Conservation (phyloP, 2,797 vertebrate species). For the Phyllotis vaccarum region DNA sequence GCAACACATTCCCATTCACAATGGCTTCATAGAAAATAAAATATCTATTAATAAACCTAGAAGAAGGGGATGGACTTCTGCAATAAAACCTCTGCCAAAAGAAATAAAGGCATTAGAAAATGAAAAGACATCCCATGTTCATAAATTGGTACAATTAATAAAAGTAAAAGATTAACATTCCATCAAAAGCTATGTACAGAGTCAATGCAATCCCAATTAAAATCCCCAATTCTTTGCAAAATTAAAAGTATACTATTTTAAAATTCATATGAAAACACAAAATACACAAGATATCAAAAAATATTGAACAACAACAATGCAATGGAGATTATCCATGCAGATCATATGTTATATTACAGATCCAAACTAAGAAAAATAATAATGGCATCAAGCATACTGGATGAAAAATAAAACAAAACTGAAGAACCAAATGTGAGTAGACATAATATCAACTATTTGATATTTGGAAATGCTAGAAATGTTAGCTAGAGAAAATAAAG, state of each 20-base stretch:
- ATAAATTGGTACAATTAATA: background rate
- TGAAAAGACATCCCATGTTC: background rate
- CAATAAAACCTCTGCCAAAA: background rate
- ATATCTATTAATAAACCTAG: background rate
- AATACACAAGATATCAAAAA: background rate
- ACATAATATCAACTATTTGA: background rate
- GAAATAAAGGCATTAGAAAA: background rate
- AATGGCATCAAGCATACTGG: background rate
- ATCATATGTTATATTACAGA: background rate
- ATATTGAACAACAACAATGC: background rate
- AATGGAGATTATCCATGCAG: background rate
- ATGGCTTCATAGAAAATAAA: background rate
- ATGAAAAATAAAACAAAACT: background rate
- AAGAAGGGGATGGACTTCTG: background rate
- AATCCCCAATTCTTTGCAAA: background rate
- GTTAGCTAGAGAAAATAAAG: background rate
- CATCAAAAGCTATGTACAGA: background rate
- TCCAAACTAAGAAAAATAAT: background rate
- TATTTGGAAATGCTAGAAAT: background rate
- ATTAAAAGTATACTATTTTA: background rate
- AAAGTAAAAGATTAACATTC: background rate
- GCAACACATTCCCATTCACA: no score
- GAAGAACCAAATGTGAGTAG: background rate
- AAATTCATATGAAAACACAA: background rate
- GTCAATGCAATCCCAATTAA: background rate